phyloP scores from a whole-genome alignment of 1,140 invertebrate species.

The Zaprionus ornatus region DNA sequence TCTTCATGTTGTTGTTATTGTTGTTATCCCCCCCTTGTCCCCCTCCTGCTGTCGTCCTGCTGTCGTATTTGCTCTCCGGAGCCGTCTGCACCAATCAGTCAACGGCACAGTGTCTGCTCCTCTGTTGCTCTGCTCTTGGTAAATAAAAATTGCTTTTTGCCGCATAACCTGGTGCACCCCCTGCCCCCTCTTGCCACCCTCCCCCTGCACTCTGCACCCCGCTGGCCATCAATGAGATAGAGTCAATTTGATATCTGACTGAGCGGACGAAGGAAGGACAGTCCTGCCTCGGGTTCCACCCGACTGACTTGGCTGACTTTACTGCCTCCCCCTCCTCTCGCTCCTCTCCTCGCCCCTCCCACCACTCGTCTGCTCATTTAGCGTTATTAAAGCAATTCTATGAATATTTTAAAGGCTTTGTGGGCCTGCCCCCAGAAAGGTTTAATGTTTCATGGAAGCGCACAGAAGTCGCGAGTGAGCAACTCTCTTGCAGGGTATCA shows the following conservation, averaged over 20 bases:
- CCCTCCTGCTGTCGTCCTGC: conserved; percentile 26
- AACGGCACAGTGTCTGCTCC: conserved; percentile 26
- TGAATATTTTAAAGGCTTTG: conserved; percentile 78
- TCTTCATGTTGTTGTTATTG: neutral
- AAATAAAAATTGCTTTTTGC: conserved; percentile 78
- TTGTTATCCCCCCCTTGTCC: neutral
- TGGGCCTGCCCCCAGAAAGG: conserved; percentile 54
- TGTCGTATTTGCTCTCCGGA: conserved; percentile 30
- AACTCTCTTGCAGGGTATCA: neutral
- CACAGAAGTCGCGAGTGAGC: neutral
- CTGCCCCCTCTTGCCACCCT: conserved; percentile 23
- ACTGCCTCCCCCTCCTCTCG: neutral
- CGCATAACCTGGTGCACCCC: conserved; percentile 58
- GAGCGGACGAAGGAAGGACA: conserved; percentile 10
- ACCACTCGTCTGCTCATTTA: conserved; percentile 62
- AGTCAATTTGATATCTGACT: conserved; percentile 65
- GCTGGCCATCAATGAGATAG: conserved; percentile 48
- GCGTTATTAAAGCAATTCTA: conserved; percentile 80
- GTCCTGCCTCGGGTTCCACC: neutral
- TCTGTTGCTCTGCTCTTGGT: conserved; percentile 16
- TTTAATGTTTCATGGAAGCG: conserved; percentile 61
- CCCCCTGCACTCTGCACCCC: neutral
- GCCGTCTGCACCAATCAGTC: conserved; percentile 73
- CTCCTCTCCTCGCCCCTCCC: neutral
- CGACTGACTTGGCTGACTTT: neutral